Base-by-base conservation (phyloP, 1,140 invertebrate species). In the Caerostris extrusa region DNA sequence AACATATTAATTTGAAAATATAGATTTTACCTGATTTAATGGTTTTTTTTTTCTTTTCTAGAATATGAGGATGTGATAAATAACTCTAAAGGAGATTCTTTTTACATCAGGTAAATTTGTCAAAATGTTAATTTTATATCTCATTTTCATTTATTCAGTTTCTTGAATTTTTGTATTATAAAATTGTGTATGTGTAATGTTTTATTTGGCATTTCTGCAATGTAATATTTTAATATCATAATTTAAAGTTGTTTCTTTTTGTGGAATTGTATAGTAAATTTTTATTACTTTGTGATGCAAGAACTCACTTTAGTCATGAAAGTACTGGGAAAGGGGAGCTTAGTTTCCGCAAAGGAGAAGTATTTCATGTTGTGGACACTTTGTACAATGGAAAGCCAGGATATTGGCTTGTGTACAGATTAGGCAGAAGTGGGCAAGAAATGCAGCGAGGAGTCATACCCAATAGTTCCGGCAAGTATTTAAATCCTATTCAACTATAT, bases 311-410 rank as follows among this genome's bases (percentile, higher is more conserved):
- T 96, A 98, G 98, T 96, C 98, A 99, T 96, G 98, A 98, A 95
- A 89, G 94, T 56, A 82, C 50, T 53, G 87, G 94, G 64, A 98
- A 98, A 96, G 98, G 98, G 12, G 99, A 99, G 96, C 97, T 99
- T 97, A 98, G 97, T 91, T 99, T 99, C 96, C 97, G 98, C 57
- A 98, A 98, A 91, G 99, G 99, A 2, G 99, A 99, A 95, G 98
- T 99, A 5, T 99, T 99, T 96, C 98, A 99, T 95, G 98, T 99
- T 3, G 97, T 99, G 58, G 99, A 99, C 95, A 99, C 99, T 17
- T 96, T 99, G 69, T 98, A 99, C 96, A 98, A 99, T 95, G 99
- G 99, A 0, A 98, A 99, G 0, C 98, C 99, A 2, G 99, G 99
- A 1, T 98, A 98, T 6, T 99, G 99, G 99, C 98, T 99, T 96